A percentile compares a stretch with the other conserved stretches of the same genome.
These are phyloP conservation scores for Leptopilina syphax DNA, from an alignment of 2,888 invertebrate species.

Conservation along the genomic window DNA sequence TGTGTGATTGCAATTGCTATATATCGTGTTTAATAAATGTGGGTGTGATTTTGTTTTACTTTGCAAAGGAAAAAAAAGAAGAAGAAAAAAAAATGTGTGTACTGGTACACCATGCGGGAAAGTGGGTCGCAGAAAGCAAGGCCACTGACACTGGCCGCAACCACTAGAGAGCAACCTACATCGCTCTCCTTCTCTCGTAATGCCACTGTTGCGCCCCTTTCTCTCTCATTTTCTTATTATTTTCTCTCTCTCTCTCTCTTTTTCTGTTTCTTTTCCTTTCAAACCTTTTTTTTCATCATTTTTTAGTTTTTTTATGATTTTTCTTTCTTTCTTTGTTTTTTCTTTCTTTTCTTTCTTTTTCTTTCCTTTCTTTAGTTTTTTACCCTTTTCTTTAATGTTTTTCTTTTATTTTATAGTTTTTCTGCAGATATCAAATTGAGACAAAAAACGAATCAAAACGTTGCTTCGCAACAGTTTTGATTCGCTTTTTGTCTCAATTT, in stretches of 20 bases:
- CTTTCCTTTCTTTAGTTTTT: too few species aligned
- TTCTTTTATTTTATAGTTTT: too few species aligned
- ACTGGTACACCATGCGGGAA: slow-evolving; percentile 64
- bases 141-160: slow-evolving; percentile 74
- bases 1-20: slow-evolving; percentile 19
- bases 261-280: too few species aligned
- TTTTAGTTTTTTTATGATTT: too few species aligned
- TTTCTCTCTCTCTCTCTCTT: slow-evolving; percentile 46
- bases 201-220: slow-evolving; percentile 45
- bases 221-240: slow-evolving; percentile 49
- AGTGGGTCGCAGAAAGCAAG: slow-evolving; percentile 77
- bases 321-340: too few species aligned
- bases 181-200: slow-evolving; percentile 53
- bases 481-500: too few species aligned
- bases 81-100: slow-evolving; percentile 49
- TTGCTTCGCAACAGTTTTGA: too few species aligned
- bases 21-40: background rate
- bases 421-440: too few species aligned
- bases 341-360: too few species aligned
- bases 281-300: too few species aligned
- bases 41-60: slow-evolving; percentile 45
- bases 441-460: too few species aligned
- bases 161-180: slow-evolving; percentile 55
- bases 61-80: slow-evolving; percentile 48
- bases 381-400: too few species aligned